phyloP scores from a whole-genome alignment of 2,797 vertebrate species.

The Allobates femoralis region DNA sequence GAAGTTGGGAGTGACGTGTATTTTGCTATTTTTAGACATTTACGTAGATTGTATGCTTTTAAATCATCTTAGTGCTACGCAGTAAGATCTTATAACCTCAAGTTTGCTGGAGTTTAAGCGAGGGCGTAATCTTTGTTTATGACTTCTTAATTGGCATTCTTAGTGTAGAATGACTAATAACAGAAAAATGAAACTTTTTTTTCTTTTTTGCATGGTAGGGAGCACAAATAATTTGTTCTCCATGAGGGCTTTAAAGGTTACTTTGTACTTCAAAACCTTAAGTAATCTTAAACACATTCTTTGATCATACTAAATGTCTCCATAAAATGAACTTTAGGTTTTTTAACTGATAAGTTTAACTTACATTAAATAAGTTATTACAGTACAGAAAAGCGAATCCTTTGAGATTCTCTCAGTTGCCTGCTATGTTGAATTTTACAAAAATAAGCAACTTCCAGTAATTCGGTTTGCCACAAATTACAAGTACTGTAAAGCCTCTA shows the following conservation, averaged over 20 bases:
- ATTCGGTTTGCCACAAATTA: no score
- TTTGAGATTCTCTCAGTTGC: no score
- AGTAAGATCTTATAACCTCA: background rate
- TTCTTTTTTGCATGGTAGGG: background rate
- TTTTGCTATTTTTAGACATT: background rate
- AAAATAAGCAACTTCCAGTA: no score
- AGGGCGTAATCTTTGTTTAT: conserved; percentile 1
- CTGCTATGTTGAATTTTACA: no score
- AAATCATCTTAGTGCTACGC: background rate
- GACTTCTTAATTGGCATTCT: background rate
- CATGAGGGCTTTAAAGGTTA: background rate
- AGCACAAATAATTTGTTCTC: background rate
- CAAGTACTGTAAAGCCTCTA: no score
- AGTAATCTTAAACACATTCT: background rate
- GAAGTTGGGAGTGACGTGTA: background rate
- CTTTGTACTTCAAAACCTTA: background rate
- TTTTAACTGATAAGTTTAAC: no score
- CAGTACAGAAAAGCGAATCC: no score
- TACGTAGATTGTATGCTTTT: background rate
- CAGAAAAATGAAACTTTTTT: background rate
- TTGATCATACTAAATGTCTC: background rate
- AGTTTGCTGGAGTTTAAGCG: background rate
- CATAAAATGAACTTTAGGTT: background rate
- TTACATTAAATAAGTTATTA: no score
- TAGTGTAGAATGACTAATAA: background rate